Percentiles rank a stretch among this genome's conserved stretches.
Evolutionary conservation across 2,797 vertebrate genomes (phyloP).

Genomic region (Pseudochirops cupreus): DNA sequence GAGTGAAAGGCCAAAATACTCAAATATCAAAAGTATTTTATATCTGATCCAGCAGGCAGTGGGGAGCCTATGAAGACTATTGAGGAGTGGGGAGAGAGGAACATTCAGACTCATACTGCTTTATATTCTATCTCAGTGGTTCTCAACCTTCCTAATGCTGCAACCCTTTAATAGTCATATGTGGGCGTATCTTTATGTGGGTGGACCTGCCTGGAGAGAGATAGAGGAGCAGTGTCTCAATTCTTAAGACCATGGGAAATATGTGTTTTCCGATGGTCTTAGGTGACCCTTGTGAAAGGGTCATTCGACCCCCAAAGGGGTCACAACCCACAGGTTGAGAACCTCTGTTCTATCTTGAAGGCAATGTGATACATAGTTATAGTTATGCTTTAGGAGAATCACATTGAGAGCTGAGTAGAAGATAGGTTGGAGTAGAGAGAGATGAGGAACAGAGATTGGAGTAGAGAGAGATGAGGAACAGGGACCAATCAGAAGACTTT

Average conservation of each 20-base stretch:
- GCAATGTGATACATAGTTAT: not conserved
- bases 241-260: too few species aligned
- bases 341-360: not conserved
- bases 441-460: not conserved
- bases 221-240: too few species aligned
- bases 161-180: too few species aligned
- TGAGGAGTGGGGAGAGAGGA: not conserved
- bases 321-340: too few species aligned
- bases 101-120: not conserved
- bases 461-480: too few species aligned
- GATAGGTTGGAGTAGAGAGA: not conserved
- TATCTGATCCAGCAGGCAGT: not conserved
- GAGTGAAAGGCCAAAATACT: not conserved
- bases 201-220: too few species aligned
- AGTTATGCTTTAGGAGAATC: not conserved
- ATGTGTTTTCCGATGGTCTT: too few species aligned
- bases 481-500: not conserved
- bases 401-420: not conserved
- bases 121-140: not conserved
- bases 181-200: too few species aligned
- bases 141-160: too few species aligned
- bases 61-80: not conserved
- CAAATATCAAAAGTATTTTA: not conserved
- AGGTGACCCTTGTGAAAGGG: too few species aligned
- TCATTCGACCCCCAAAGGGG: too few species aligned